These are phyloP conservation scores for Periparus ater DNA, from an alignment of 2,797 vertebrate genomes.

Conservation along the genomic window DNA sequence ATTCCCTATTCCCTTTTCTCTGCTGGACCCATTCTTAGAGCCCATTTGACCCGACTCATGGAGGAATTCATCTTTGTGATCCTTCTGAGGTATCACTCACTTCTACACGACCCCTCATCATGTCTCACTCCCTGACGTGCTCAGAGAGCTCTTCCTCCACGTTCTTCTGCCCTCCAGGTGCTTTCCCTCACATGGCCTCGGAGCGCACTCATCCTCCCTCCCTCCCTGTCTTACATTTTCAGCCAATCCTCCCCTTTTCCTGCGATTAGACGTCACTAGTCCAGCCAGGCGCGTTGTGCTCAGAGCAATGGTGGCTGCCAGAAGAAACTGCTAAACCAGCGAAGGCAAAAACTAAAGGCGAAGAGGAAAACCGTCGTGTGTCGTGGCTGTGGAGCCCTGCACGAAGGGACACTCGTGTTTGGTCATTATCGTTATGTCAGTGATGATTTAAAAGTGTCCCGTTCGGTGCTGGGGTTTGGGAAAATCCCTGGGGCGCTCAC, in stretches of 20 bases:
- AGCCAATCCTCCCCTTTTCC: neutral
- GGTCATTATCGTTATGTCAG: neutral
- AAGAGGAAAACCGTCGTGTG: neutral
- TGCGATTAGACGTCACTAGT: rapidly evolving
- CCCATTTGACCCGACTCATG: rapidly evolving
- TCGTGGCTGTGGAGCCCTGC: neutral
- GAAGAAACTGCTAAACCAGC: neutral
- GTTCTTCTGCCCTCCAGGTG: rapidly evolving
- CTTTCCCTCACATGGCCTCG: neutral
- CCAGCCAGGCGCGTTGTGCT: neutral
- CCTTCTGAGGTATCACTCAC: neutral
- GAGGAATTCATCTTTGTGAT: neutral
- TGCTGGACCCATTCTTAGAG: neutral
- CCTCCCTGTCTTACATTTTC: neutral
- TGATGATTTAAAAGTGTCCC: neutral
- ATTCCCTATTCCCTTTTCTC: neutral
- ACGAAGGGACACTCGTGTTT: neutral
- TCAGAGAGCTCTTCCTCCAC: neutral
- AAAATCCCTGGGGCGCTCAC: neutral
- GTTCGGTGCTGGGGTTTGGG: neutral
- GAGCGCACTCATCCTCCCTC: neutral
- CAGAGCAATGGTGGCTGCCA: neutral
- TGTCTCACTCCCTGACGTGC: rapidly evolving
- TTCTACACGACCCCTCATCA: rapidly evolving
- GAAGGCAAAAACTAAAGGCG: neutral